Conservation (phyloP, 2,888 invertebrate genomes). For the Aradus depressus region DNA sequence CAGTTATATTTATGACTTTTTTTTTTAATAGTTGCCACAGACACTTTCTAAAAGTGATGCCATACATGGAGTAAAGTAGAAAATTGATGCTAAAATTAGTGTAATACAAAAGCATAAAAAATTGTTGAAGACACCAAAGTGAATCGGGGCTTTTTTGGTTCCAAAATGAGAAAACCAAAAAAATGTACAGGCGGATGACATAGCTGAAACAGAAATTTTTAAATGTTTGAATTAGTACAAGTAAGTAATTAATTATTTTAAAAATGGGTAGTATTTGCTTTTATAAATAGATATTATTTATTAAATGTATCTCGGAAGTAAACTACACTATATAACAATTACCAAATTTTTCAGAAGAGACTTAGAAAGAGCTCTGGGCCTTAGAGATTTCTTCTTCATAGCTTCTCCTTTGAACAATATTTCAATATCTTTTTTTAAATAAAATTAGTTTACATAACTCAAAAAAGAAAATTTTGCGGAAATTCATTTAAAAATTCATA, state of each 20-base stretch:
- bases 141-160: constrained; percentile 38
- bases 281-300: not conserved
- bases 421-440: too few species aligned
- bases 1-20: too few species aligned
- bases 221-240: too few species aligned
- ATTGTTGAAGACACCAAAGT: constrained; percentile 46
- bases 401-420: too few species aligned
- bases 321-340: not conserved
- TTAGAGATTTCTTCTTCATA: too few species aligned
- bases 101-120: constrained; percentile 51
- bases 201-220: constrained; percentile 40
- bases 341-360: too few species aligned
- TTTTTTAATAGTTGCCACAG: constrained; percentile 39
- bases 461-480: too few species aligned
- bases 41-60: constrained; percentile 47
- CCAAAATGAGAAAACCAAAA: constrained; percentile 41
- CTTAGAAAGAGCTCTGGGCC: too few species aligned
- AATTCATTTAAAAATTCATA: too few species aligned
- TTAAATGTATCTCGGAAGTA: not conserved
- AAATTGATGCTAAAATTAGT: constrained; percentile 55
- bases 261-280: not conserved
- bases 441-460: too few species aligned
- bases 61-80: constrained; percentile 50
- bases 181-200: constrained; percentile 43
- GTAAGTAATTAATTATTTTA: too few species aligned